Conservation (phyloP, 2,113 vertebrate species). For the Microcebus tavaratra region DNA sequence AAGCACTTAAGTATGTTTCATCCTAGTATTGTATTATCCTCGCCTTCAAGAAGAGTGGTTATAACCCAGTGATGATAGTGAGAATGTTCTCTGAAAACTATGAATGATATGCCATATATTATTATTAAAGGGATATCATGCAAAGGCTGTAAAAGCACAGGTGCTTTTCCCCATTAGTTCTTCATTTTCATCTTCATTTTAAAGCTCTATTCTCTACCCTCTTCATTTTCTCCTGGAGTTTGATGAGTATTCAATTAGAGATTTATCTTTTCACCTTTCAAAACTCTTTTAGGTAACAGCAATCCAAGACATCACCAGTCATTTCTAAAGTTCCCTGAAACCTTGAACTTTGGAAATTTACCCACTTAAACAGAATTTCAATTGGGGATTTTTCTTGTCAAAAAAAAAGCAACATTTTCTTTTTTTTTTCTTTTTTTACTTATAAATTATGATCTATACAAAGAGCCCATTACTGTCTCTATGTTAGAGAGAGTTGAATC, state of each 20-base stretch:
- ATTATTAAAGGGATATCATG: not conserved
- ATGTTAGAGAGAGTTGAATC: not conserved
- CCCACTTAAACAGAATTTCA: not conserved
- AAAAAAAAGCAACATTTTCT: not conserved
- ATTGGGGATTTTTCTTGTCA: not conserved
- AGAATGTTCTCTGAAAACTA: not conserved
- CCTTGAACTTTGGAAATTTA: not conserved
- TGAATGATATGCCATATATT: not conserved
- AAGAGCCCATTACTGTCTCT: not conserved
- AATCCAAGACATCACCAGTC: not conserved
- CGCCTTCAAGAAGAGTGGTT: not conserved
- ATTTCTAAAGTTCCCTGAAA: not conserved
- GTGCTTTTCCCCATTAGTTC: not conserved
- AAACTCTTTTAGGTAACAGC: not conserved
- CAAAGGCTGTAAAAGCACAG: not conserved
- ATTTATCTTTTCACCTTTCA: constrained; percentile 12
- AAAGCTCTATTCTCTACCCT: not conserved
- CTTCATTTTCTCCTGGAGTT: not conserved
- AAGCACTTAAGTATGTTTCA: not conserved
- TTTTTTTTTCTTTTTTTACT: not conserved
- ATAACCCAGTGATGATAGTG: not conserved
- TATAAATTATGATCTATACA: not conserved
- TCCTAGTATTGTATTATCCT: not conserved
- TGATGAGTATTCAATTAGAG: not conserved
- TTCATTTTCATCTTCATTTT: not conserved